Percentiles rank a stretch among this genome's conserved stretches.
Conservation (phyloP, 2,797 vertebrate species). For the Hapalemur alaotrensis region DNA sequence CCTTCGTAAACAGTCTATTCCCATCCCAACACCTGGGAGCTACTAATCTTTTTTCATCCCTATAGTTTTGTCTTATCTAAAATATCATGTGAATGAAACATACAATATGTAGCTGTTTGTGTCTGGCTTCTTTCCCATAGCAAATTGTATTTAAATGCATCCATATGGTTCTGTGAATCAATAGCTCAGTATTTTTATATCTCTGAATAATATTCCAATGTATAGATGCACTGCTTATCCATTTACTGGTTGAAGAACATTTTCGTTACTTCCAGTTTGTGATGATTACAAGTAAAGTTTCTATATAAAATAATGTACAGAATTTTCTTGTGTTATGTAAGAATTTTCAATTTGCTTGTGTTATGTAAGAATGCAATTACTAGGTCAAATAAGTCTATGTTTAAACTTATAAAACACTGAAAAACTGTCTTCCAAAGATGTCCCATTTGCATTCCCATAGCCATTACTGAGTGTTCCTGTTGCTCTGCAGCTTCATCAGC, state of each 20-base stretch:
- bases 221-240: background rate
- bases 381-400: background rate
- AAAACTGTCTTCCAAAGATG: background rate
- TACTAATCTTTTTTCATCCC: background rate
- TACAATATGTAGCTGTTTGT: background rate
- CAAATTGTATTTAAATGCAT: background rate
- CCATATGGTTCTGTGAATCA: background rate
- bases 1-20: background rate
- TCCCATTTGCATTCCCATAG: background rate
- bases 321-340: background rate
- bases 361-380: background rate
- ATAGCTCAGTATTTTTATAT: background rate
- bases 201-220: background rate
- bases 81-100: background rate
- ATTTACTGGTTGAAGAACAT: background rate
- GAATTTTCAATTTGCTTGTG: background rate
- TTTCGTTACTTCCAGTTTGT: background rate
- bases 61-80: background rate
- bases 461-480: background rate
- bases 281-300: background rate
- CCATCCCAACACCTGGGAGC: background rate
- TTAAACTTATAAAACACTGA: background rate
- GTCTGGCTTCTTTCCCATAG: background rate
- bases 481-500: background rate
- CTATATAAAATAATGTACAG: background rate